Evolutionary conservation across 2,888 invertebrate species (phyloP).

Genomic region (Crepidodera aurea): DNA sequence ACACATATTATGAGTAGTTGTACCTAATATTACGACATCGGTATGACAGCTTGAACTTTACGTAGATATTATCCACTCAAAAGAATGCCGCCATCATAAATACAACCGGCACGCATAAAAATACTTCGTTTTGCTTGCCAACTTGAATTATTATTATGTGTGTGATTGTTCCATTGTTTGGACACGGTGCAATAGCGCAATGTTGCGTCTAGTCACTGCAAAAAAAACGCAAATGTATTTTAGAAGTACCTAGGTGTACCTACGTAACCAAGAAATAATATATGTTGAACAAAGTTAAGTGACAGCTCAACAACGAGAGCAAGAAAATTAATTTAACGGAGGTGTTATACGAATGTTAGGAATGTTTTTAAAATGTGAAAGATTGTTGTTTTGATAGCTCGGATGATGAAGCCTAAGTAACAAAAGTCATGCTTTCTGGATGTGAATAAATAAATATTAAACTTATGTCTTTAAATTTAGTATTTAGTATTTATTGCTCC

Average conservation of each 20-base stretch:
- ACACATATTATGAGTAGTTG: not conserved
- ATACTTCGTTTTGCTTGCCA: constrained; percentile 23
- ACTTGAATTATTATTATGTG: constrained; percentile 21
- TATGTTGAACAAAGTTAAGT: not conserved
- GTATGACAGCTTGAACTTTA: constrained; percentile 26
- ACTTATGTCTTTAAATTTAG: too few species aligned
- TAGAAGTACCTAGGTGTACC: not conserved
- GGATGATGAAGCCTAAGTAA: too few species aligned
- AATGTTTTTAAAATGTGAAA: too few species aligned
- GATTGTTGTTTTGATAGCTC: too few species aligned
- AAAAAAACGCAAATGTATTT: not conserved
- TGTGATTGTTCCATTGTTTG: constrained; percentile 24
- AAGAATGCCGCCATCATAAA: constrained; percentile 28
- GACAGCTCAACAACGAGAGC: not conserved
- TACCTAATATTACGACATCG: constrained; percentile 19
- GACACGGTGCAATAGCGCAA: constrained; percentile 13
- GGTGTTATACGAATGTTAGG: too few species aligned
- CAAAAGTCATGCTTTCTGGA: too few species aligned
- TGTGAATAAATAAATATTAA: too few species aligned
- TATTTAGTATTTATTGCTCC: too few species aligned
- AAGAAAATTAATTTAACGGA: too few species aligned
- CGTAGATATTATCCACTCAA: constrained; percentile 24
- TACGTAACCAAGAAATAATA: not conserved
- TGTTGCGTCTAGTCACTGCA: constrained; percentile 11
- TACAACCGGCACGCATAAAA: constrained; percentile 25